Conservation (phyloP, 2,888 invertebrate genomes). For the Nipponacmea schrenckii region DNA sequence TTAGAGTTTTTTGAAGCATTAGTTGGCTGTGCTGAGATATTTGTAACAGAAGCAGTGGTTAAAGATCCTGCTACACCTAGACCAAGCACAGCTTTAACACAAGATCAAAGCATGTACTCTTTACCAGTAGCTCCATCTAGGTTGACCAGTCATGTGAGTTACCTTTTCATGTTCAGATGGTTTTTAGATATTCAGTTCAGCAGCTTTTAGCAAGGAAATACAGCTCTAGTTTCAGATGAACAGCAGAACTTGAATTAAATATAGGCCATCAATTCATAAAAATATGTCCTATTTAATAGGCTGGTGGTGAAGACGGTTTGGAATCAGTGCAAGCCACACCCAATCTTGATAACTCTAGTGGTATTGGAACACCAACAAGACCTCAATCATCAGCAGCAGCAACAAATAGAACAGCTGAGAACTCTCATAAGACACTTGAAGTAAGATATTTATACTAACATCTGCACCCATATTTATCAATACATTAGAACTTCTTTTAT, state of each 20-base stretch:
- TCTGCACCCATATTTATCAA: no score
- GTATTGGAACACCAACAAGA: constrained; percentile 44
- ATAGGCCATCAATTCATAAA: no score
- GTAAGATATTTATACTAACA: constrained; percentile 19
- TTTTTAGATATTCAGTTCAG: no score
- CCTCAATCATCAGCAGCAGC: constrained; percentile 53
- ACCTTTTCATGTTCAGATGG: background rate
- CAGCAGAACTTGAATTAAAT: no score
- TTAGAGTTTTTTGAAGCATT: constrained; percentile 68
- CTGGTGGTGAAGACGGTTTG: constrained; percentile 46
- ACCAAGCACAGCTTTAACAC: constrained; percentile 51
- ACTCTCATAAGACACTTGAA: constrained; percentile 38
- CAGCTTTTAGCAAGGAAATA: no score
- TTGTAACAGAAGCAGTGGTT: constrained; percentile 63
- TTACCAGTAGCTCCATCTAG: constrained; percentile 55
- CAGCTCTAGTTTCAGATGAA: no score
- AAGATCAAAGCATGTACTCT: constrained; percentile 56
- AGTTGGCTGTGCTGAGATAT: constrained; percentile 65
- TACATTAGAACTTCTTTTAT: background rate
- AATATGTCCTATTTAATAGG: constrained; percentile 36
- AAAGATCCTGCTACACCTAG: constrained; percentile 61
- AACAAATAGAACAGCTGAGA: constrained; percentile 50
- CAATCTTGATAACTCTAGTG: constrained; percentile 31
- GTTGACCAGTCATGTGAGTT: constrained; percentile 54
- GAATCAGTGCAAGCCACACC: constrained; percentile 48